These are phyloP conservation scores for Trachymyrmex septentrionalis DNA, from an alignment of 1,140 invertebrate genomes.

Conservation along the genomic window DNA sequence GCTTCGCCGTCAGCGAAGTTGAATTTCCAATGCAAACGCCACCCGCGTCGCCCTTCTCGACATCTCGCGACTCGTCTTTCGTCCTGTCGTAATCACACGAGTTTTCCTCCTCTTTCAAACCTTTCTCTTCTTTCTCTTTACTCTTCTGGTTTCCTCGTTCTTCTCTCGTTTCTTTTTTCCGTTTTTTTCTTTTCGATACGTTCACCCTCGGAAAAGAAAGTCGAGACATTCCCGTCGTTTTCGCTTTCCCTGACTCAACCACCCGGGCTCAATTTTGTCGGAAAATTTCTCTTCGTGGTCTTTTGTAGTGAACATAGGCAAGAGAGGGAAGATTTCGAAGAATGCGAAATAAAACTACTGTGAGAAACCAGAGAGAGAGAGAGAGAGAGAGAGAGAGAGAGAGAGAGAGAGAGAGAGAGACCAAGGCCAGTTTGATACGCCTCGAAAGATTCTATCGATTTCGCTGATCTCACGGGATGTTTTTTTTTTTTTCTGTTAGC, in stretches of 20 bases:
- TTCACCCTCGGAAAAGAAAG: constrained; percentile 10
- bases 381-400: no score
- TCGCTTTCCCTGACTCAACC: constrained; percentile 42
- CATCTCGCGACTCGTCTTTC: background rate
- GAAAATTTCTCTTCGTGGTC: constrained; percentile 53
- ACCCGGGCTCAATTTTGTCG: constrained; percentile 48
- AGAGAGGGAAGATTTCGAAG: constrained; percentile 22
- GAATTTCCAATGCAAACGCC: constrained; percentile 64
- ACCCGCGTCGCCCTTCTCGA: background rate
- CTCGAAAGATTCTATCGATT: constrained; percentile 51
- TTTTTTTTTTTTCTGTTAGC: constrained; percentile 26
- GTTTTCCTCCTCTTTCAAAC: constrained; percentile 11
- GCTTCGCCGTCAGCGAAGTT: background rate
- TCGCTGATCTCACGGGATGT: constrained; percentile 32
- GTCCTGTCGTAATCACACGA: background rate
- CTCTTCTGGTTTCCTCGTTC: background rate
- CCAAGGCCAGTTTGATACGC: constrained; percentile 44
- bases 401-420: background rate
- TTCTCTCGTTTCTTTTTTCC: background rate
- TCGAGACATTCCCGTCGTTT: constrained; percentile 48
- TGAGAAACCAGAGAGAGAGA: constrained; percentile 18
- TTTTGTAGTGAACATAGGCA: constrained; percentile 39
- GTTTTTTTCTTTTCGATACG: constrained; percentile 38
- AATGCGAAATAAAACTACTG: constrained; percentile 52
- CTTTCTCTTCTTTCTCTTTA: background rate